Conservation (phyloP, 1,140 invertebrate genomes). For the Conus ventricosus region DNA sequence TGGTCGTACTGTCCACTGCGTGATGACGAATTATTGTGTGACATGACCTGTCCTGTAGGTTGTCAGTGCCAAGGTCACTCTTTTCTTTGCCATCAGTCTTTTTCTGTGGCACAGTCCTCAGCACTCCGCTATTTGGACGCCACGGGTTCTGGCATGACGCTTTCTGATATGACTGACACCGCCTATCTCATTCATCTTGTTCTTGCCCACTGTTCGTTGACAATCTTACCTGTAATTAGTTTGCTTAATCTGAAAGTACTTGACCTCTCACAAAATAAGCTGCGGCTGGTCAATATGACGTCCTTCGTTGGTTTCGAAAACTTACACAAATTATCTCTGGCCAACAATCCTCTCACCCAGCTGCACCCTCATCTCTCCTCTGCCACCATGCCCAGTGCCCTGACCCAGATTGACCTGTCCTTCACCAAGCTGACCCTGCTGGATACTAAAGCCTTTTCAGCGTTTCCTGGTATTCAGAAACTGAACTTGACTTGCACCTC, state of each 20-base stretch:
- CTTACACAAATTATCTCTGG: conserved; percentile 22
- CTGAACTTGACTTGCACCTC: conserved; percentile 36
- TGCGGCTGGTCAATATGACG: neutral
- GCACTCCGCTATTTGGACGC: neutral
- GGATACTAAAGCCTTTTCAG: neutral
- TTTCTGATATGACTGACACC: neutral
- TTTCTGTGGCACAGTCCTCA: neutral
- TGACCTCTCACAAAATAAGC: conserved; percentile 28
- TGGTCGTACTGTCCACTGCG: conserved; percentile 28
- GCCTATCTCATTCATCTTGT: neutral
- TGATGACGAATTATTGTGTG: conserved; percentile 41
- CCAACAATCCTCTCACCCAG: neutral
- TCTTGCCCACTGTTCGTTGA: neutral
- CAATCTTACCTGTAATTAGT: neutral
- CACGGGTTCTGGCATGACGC: neutral
- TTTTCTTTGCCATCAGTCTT: neutral
- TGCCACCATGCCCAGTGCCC: no score
- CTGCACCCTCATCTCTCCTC: no score
- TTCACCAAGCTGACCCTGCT: neutral
- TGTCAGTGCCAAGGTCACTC: conserved; percentile 28
- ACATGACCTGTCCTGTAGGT: conserved; percentile 45
- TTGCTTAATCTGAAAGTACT: neutral
- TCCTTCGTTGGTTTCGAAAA: conserved; percentile 28
- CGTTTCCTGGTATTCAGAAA: neutral
- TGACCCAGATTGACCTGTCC: neutral